A percentile compares a stretch with the other conserved stretches of the same genome.
These are phyloP conservation scores for Crossaster papposus DNA, from an alignment of 53 echinoderm and acorn worm species.

Conservation along the genomic window DNA sequence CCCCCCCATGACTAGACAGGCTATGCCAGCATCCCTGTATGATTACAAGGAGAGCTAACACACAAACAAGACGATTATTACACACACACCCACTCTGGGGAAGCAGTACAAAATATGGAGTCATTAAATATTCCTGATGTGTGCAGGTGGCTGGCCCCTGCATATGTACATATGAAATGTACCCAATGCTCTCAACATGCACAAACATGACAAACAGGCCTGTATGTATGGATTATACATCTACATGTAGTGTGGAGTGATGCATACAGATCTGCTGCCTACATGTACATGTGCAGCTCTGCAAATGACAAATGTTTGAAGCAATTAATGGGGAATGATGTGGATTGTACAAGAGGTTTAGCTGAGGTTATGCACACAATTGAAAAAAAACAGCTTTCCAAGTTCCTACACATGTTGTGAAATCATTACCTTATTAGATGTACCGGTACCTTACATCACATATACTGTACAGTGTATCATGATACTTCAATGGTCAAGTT, in stretches of 20 bases:
- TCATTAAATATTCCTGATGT: slow-evolving; percentile 36
- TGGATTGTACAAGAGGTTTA: too few species aligned
- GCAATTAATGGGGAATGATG: too few species aligned
- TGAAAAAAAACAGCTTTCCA: background rate
- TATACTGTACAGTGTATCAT: too few species aligned
- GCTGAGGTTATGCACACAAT: background rate
- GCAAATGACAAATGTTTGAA: background rate
- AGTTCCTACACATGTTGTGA: background rate
- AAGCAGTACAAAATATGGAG: background rate
- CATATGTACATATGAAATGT: background rate
- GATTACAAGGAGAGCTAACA: background rate
- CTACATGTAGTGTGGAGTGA: background rate
- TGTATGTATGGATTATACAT: background rate
- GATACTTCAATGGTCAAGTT: too few species aligned
- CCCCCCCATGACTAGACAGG: background rate
- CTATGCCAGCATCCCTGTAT: background rate
- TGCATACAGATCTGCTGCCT: background rate
- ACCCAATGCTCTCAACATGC: background rate
- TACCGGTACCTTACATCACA: background rate
- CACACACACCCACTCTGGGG: background rate
- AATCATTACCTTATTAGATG: background rate
- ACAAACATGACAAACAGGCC: background rate
- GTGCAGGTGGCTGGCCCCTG: slow-evolving; percentile 28
- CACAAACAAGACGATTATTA: background rate
- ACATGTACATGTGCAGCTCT: background rate